A percentile compares a stretch with the other conserved stretches of the same genome.
phyloP scores from a whole-genome alignment of 2,888 invertebrate genomes.

The Chromoteleia sp. region DNA sequence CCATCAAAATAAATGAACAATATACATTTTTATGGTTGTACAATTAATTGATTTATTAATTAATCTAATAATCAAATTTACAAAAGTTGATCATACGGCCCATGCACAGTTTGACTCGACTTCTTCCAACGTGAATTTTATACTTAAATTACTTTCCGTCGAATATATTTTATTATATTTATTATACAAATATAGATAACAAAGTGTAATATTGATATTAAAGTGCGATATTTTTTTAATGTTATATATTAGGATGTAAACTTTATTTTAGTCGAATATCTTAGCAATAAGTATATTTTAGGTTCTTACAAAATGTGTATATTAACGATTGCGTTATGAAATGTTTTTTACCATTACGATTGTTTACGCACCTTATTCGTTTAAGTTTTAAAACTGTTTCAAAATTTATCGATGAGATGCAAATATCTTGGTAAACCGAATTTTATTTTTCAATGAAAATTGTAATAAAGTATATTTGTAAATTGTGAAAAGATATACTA shows the following conservation, averaged over 20 bases:
- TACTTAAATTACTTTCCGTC: slow-evolving; percentile 40
- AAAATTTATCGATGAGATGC: slow-evolving; percentile 76
- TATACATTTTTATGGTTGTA: neutral
- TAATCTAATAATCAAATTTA: neutral
- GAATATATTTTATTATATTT: slow-evolving; percentile 52
- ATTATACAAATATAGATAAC: slow-evolving; percentile 31
- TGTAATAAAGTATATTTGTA: slow-evolving; percentile 83
- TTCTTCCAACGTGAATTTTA: slow-evolving; percentile 25
- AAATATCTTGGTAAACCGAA: slow-evolving; percentile 76
- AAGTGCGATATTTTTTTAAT: slow-evolving; percentile 51
- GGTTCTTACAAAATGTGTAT: slow-evolving; percentile 35
- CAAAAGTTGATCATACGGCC: neutral
- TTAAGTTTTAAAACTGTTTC: slow-evolving; percentile 79
- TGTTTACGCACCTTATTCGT: slow-evolving; percentile 72
- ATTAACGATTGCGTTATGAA: slow-evolving; percentile 26
- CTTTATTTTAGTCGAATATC: slow-evolving; percentile 35
- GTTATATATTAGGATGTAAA: slow-evolving; percentile 20
- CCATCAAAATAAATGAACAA: too few relatives aligned
- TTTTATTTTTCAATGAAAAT: slow-evolving; percentile 82
- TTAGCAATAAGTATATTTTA: slow-evolving; percentile 49
- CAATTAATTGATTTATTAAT: slow-evolving; percentile 7
- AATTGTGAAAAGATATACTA: slow-evolving; percentile 82
- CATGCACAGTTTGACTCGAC: slow-evolving; percentile 7
- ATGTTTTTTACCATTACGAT: slow-evolving; percentile 72
- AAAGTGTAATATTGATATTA: slow-evolving; percentile 51